Evolutionary conservation across 2,888 invertebrate species (phyloP).

Genomic region (Masnerella sp.): DNA sequence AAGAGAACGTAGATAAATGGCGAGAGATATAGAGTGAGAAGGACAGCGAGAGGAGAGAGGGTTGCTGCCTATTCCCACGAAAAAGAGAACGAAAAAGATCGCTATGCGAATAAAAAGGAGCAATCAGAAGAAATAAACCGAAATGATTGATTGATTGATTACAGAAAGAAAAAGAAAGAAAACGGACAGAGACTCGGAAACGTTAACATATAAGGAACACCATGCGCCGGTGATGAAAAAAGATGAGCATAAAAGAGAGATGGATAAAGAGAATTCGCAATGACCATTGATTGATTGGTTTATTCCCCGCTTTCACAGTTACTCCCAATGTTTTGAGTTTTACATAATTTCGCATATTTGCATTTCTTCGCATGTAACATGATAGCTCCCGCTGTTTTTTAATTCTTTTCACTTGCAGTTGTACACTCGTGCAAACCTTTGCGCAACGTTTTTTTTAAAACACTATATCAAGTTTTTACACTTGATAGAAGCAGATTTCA

Average conservation of each 20-base stretch:
- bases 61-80: no score
- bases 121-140: constrained; percentile 40
- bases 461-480: not conserved
- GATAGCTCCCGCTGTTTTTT: constrained; percentile 25
- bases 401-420: not conserved
- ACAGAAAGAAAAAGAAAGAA: constrained; percentile 34
- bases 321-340: constrained; percentile 10
- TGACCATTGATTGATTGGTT: constrained; percentile 54
- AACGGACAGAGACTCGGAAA: constrained; percentile 21
- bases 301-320: constrained; percentile 35
- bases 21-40: constrained; percentile 33
- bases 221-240: not conserved
- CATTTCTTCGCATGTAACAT: constrained; percentile 37
- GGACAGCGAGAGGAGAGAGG: not conserved
- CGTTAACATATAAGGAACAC: constrained; percentile 36
- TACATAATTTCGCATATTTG: constrained; percentile 42
- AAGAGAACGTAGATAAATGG: constrained; percentile 28
- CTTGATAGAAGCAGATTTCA: constrained; percentile 23
- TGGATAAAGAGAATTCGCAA: no score
- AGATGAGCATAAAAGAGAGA: no score
- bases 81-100: constrained; percentile 1
- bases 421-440: no score
- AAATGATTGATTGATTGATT: constrained; percentile 51
- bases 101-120: constrained; percentile 30
- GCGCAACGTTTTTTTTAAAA: no score